Conservation (phyloP, 2,113 vertebrate species). For the Heteronetta atricapilla region DNA sequence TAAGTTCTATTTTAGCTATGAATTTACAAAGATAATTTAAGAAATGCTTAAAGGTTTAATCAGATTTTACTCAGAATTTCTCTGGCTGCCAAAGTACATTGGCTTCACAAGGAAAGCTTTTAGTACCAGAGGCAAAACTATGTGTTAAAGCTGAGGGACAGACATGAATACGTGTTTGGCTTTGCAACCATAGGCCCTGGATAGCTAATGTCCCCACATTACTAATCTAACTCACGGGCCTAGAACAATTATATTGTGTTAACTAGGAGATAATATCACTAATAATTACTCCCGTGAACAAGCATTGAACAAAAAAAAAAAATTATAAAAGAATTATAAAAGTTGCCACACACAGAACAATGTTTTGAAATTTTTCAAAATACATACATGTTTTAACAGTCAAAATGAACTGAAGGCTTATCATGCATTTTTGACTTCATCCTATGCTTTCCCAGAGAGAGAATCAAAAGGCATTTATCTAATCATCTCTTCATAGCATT, state of each 20-base stretch:
- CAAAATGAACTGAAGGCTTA: neutral
- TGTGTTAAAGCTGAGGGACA: conserved; percentile 4
- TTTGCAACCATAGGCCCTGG: neutral
- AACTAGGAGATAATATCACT: neutral
- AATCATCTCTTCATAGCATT: neutral
- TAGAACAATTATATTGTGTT: neutral
- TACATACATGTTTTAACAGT: neutral
- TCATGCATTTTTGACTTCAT: neutral
- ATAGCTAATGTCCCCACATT: neutral
- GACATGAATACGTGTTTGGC: neutral
- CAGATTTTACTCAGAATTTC: conserved; percentile 1
- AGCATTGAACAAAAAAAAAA: neutral
- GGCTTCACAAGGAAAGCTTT: conserved; percentile 9
- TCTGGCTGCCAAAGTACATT: conserved; percentile 24
- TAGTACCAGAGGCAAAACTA: neutral
- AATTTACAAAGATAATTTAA: neutral
- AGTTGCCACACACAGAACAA: neutral
- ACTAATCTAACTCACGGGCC: neutral
- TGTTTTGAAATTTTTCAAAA: neutral
- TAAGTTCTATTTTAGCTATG: neutral
- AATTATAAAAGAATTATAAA: neutral
- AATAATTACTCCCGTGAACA: neutral
- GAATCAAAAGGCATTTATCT: neutral
- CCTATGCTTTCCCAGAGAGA: neutral
- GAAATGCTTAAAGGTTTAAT: conserved; percentile 1